A percentile compares a stretch with the other conserved stretches of the same genome.
These are phyloP conservation scores for Gisinianus flammeolus DNA, from an alignment of 2,888 invertebrate species.

Conservation along the genomic window DNA sequence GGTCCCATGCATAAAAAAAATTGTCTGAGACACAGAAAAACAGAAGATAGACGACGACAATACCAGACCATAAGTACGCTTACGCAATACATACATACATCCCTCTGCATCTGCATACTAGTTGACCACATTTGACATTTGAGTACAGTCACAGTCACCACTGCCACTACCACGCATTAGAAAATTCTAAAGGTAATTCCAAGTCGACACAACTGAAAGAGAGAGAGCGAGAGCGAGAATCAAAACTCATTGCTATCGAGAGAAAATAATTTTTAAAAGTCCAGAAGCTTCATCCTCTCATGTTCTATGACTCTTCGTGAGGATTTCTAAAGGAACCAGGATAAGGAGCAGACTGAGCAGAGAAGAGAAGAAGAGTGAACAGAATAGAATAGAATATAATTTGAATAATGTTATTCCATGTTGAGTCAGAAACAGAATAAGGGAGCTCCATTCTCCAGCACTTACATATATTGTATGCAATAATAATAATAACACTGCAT, in stretches of 20 bases:
- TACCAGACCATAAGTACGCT: no score
- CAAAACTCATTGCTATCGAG: no score
- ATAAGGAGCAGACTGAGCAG: slow-evolving; percentile 1
- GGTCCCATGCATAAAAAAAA: no score
- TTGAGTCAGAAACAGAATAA: not conserved
- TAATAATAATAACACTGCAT: not conserved
- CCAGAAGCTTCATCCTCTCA: not conserved
- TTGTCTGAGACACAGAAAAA: no score
- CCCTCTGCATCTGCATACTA: not conserved
- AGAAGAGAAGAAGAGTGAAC: not conserved
- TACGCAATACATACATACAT: no score
- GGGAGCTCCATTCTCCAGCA: not conserved
- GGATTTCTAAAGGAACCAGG: slow-evolving; percentile 22
- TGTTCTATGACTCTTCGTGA: slow-evolving; percentile 27
- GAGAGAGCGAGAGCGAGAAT: no score
- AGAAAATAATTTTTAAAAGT: no score
- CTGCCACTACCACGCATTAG: not conserved
- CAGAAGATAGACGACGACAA: no score
- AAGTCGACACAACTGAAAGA: not conserved
- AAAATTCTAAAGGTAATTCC: not conserved
- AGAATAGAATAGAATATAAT: slow-evolving; percentile 14
- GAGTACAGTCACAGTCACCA: not conserved
- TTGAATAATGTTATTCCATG: slow-evolving; percentile 24
- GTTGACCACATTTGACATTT: not conserved
- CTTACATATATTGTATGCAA: not conserved